A percentile compares a stretch with the other conserved stretches of the same genome.
phyloP scores from a whole-genome alignment of 2,113 vertebrate species.

The Hydrochoerus hydrochaeris region DNA sequence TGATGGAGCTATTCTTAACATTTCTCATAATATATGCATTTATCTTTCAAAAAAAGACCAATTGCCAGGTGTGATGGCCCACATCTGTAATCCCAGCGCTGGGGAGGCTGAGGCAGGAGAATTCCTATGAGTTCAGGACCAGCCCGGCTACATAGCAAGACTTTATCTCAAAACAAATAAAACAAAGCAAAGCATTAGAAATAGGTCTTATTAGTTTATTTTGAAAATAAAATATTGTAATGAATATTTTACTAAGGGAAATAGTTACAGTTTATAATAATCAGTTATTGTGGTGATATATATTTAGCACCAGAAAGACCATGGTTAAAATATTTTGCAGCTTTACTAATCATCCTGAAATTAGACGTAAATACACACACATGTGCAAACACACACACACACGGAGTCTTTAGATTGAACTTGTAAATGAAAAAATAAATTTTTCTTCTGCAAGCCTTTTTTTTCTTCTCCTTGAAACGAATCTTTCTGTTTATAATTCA shows the following conservation, averaged over 20 bases:
- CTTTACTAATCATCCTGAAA: neutral
- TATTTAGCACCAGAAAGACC: neutral
- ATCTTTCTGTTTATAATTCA: neutral
- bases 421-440: neutral
- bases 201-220: neutral
- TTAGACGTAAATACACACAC: neutral
- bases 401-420: neutral
- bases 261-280: neutral
- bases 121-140: neutral
- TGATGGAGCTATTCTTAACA: neutral
- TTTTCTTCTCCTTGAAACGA: constrained; percentile 9
- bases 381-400: neutral
- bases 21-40: neutral
- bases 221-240: neutral
- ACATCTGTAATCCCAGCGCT: neutral
- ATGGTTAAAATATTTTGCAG: neutral
- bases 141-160: neutral
- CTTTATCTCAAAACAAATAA: neutral
- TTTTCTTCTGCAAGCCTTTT: neutral
- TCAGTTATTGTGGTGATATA: constrained; percentile 17
- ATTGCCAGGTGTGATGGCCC: neutral
- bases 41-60: neutral
- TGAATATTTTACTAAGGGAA: neutral
- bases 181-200: neutral
- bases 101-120: neutral